phyloP scores from a whole-genome alignment of 1,140 invertebrate genomes.

The Chelonus insularis region DNA sequence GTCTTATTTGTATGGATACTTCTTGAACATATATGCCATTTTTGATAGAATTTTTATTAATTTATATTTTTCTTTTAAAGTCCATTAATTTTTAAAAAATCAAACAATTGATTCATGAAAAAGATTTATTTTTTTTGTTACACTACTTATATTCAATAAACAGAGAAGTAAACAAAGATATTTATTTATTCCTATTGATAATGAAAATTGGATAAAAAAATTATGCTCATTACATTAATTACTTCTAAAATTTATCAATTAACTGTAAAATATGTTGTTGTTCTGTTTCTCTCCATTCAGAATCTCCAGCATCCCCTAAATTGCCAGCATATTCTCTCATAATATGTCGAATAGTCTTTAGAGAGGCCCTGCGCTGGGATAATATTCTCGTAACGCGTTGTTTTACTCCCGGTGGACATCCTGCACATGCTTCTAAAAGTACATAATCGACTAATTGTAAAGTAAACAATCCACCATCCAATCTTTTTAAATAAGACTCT shows the following conservation, averaged over 20 bases:
- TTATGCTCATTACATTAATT: too few species aligned
- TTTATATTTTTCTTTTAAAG: too few species aligned
- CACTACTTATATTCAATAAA: too few species aligned
- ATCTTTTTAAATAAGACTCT: slow-evolving; percentile 81
- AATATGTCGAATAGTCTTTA: slow-evolving; percentile 92
- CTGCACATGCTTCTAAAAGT: slow-evolving; percentile 88
- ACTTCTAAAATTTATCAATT: slow-evolving; percentile 95
- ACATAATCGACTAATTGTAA: slow-evolving; percentile 95
- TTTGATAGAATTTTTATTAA: too few species aligned
- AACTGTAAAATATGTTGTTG: slow-evolving; percentile 90
- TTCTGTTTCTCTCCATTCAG: slow-evolving; percentile 83
- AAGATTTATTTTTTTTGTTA: too few species aligned
- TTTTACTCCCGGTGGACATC: slow-evolving; percentile 75
- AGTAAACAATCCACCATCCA: slow-evolving; percentile 94
- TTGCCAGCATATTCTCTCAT: slow-evolving; percentile 97
- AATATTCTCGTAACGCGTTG: slow-evolving; percentile 88
- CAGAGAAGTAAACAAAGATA: too few species aligned
- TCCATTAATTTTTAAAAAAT: too few species aligned
- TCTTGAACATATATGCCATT: too few species aligned
- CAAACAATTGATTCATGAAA: too few species aligned
- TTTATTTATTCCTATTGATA: too few species aligned
- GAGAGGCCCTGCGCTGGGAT: slow-evolving; percentile 83
- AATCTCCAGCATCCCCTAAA: slow-evolving; percentile 83
- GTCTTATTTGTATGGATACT: too few species aligned
- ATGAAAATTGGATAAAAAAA: slow-evolving; percentile 26